phyloP scores from a whole-genome alignment of 2,888 invertebrate genomes.

The Noctua fimbriata region DNA sequence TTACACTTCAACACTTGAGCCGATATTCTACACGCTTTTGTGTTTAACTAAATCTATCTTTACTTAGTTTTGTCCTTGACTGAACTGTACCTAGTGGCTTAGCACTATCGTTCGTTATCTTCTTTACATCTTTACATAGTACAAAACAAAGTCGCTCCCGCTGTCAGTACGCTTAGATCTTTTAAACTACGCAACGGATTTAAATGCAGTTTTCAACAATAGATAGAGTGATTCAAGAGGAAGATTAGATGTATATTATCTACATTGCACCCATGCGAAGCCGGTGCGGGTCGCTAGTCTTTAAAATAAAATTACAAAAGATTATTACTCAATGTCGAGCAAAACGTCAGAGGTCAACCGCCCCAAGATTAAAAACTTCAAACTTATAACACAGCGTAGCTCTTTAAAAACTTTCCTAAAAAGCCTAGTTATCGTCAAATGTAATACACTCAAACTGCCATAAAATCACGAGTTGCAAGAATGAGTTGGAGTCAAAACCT shows the following conservation, averaged over 20 bases:
- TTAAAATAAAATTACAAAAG: background rate
- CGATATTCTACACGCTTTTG: background rate
- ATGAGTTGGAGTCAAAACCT: slow-evolving; percentile 60
- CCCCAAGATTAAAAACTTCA: background rate
- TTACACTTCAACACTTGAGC: background rate
- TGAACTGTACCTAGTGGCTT: too few relatives aligned
- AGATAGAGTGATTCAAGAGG: too few relatives aligned
- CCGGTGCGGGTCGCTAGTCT: background rate
- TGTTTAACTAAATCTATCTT: background rate
- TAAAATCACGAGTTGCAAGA: slow-evolving; percentile 55
- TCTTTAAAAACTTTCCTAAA: background rate
- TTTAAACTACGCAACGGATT: too few relatives aligned
- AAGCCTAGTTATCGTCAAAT: slow-evolving; percentile 34
- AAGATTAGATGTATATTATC: too few relatives aligned
- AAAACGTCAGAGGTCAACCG: background rate
- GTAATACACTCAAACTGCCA: slow-evolving; percentile 54
- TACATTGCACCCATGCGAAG: too few relatives aligned
- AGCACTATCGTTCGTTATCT: background rate
- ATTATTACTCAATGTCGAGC: too few relatives aligned
- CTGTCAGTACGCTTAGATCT: too few relatives aligned
- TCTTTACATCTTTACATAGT: too few relatives aligned
- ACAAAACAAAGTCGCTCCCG: too few relatives aligned
- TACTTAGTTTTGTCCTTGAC: background rate
- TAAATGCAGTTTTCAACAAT: too few relatives aligned
- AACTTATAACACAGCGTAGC: background rate